phyloP scores from a whole-genome alignment of 2,113 vertebrate genomes.

The Polypterus senegalus region DNA sequence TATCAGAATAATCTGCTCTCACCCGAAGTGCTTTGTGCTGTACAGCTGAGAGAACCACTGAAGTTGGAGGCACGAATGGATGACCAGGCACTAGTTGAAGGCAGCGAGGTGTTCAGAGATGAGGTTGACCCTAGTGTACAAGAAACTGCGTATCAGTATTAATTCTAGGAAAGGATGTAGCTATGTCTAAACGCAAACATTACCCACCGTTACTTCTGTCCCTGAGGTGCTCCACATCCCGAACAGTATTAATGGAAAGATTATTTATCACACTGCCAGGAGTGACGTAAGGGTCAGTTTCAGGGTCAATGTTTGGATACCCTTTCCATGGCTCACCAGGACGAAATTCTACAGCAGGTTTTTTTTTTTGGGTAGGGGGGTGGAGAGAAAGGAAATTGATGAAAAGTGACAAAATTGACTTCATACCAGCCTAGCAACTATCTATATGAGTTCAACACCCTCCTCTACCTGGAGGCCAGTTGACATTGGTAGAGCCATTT shows the following conservation, averaged over 20 bases:
- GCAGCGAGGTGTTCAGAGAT: constrained; percentile 99
- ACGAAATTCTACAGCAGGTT: constrained; percentile 71
- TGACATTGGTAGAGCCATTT: constrained; percentile 88
- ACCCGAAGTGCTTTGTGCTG: constrained; percentile 99
- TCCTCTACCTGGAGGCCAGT: constrained; percentile 76
- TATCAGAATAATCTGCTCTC: not conserved
- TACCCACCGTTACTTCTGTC: constrained; percentile 93
- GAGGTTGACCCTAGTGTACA: constrained; percentile 81
- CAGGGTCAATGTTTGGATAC: constrained; percentile 98
- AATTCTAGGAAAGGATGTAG: not conserved
- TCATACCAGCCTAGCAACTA: not conserved
- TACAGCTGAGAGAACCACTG: constrained; percentile 97
- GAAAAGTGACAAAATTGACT: not conserved
- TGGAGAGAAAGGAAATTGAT: constrained; percentile 3
- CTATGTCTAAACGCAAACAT: not conserved
- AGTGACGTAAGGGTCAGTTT: constrained; percentile 98
- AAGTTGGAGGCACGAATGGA: constrained; percentile 99
- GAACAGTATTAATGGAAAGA: constrained; percentile 98
- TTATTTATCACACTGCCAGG: constrained; percentile 98
- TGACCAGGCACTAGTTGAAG: constrained; percentile 99
- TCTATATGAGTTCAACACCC: not conserved
- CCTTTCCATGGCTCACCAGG: constrained; percentile 99
- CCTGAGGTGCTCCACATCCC: constrained; percentile 98
- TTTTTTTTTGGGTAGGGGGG: too few species aligned
- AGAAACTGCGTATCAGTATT: not conserved